Base-by-base conservation (phyloP, 2,888 invertebrate genomes). In the Himalopsyche japonica region DNA sequence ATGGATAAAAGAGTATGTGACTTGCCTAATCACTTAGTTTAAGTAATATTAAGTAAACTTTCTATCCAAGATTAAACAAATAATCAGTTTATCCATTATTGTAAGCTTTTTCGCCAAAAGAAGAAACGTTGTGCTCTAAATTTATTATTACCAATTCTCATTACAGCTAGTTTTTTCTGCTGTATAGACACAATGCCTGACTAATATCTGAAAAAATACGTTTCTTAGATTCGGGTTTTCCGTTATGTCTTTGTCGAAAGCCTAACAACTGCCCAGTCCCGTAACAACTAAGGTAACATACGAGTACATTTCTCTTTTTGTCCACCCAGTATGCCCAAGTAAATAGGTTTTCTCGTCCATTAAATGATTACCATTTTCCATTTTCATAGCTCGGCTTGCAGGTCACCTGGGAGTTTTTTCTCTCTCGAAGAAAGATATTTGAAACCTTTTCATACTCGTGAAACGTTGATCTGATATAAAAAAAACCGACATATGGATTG, bases 321-420 rank as follows among this genome's bases (percentile, higher is more conserved):
- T 34, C 34, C 20, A 34, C n/a, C 27, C 34, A 8, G 10, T 77
- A 15, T 77, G 10, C 34, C 77, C 43, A 77, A 43, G 24, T 77
- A 77, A 77, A 77, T 77, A 77, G 77, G 77, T 77, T 77, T 77
- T 77, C 77, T 43, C 77, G n/a, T 37, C 77, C 77, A 77, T 77
- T 77, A 77, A 77, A 77, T 77, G 77, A 77, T 77, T 77, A 77
- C 77, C 77, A 77, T 77, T 77, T 77, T 43, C 77, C 77, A 77
- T 77, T 77, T 77, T 43, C 77, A 77, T 77, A 43, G 77, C 37
- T 77, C 32, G 77, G 34, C 18, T n/a, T 37, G 27, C 70, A 34
- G 77, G 34, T 77, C 43, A 77, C 77, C 77, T 77, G 77, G 43
- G 77, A 77, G 34, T 24, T 37, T 77, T 77, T n/a, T 12, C 34